Conservation (phyloP, 2,113 vertebrate genomes). For the Rissa tridactyla region DNA sequence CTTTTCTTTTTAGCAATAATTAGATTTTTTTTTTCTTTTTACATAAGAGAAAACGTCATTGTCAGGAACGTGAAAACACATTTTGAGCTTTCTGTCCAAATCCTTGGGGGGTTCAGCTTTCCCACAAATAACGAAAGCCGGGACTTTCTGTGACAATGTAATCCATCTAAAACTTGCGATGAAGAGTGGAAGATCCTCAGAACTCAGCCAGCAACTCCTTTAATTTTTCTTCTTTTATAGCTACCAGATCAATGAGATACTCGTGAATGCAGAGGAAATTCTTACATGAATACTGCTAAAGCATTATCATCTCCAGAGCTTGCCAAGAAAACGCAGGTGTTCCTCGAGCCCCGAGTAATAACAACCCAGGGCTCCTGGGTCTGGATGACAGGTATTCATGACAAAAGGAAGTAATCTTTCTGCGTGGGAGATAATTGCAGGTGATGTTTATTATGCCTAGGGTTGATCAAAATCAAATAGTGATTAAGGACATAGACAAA, state of each 20-base stretch:
- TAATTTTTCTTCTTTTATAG: not conserved
- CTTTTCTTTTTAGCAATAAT: not conserved
- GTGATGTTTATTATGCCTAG: not conserved
- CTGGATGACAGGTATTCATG: slow-evolving; percentile 8
- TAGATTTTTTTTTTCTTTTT: not conserved
- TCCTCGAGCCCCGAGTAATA: not conserved
- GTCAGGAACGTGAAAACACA: not conserved
- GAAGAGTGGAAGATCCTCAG: not conserved
- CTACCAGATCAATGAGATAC: not conserved
- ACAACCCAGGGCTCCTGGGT: not conserved
- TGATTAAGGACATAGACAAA: slow-evolving; percentile 14
- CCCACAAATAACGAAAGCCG: not conserved
- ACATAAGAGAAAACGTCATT: not conserved
- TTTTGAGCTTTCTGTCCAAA: not conserved
- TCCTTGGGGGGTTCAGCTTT: not conserved
- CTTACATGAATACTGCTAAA: not conserved
- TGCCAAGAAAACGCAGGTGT: slow-evolving; percentile 42
- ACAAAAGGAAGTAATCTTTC: slow-evolving; percentile 14
- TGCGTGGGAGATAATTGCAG: slow-evolving; percentile 24
- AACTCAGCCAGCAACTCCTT: not conserved
- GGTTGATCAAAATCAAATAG: slow-evolving; percentile 37
- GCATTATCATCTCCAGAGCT: not conserved
- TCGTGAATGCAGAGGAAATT: not conserved
- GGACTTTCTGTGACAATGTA: not conserved
- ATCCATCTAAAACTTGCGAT: not conserved